Evolutionary conservation across 2,113 vertebrate species (phyloP).

Genomic region (Globicephala melas): DNA sequence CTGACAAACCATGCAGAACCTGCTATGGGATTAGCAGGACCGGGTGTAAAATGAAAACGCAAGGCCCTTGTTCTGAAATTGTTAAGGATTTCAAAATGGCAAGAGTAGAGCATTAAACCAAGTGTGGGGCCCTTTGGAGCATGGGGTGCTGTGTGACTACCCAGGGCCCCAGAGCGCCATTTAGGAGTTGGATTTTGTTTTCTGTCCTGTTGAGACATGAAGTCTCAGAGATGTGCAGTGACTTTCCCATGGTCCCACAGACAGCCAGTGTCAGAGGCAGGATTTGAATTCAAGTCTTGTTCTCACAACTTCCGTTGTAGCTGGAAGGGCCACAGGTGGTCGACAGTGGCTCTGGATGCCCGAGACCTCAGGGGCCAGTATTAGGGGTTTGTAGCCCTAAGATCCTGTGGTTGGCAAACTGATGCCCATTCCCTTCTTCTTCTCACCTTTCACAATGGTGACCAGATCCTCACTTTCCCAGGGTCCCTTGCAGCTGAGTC

Average conservation of each 20-base stretch:
- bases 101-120: neutral
- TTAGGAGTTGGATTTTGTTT: too few relatives aligned
- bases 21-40: neutral
- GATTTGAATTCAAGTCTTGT: neutral
- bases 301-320: neutral
- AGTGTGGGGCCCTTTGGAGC: neutral
- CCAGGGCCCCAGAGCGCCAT: neutral
- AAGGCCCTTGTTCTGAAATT: neutral
- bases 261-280: neutral
- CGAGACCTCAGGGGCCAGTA: neutral
- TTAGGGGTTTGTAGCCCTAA: neutral
- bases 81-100: neutral
- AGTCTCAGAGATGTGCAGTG: neutral
- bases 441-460: neutral
- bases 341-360: too few relatives aligned
- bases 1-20: neutral
- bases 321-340: neutral
- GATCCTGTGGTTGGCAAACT: neutral
- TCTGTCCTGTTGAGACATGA: neutral
- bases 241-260: neutral
- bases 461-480: neutral
- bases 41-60: rapidly evolving
- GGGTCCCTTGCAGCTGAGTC: neutral
- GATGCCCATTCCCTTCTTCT: too few relatives aligned
- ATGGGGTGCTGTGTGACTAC: rapidly evolving